A percentile compares a stretch with the other conserved stretches of the same genome.
These are phyloP conservation scores for Leptogaster cylindrica DNA, from an alignment of 2,888 invertebrate genomes.

Conservation along the genomic window DNA sequence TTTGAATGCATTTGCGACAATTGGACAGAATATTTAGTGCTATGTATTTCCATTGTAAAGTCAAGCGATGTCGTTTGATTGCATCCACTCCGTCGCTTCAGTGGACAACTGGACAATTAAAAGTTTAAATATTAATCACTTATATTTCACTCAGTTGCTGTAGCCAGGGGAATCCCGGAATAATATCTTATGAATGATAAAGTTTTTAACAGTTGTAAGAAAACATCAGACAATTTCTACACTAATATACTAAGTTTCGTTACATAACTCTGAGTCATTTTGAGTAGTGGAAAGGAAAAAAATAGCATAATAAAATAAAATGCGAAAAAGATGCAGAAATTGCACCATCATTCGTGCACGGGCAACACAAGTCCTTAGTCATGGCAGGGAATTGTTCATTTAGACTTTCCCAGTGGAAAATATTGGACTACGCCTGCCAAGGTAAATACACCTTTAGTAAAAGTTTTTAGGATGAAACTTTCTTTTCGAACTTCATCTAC, in stretches of 20 bases:
- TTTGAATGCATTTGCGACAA: too few relatives aligned
- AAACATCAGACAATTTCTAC: background rate
- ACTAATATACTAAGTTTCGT: background rate
- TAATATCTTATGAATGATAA: background rate
- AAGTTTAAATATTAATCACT: too few relatives aligned
- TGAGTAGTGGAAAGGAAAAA: background rate
- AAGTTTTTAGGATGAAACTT: slow-evolving; percentile 15
- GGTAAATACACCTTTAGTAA: slow-evolving; percentile 22
- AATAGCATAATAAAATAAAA: too few relatives aligned
- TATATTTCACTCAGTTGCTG: too few relatives aligned
- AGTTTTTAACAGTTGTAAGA: background rate
- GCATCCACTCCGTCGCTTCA: too few relatives aligned
- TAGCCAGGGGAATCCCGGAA: too few relatives aligned
- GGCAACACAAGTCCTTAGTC: slow-evolving; percentile 15
- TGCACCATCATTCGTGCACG: slow-evolving; percentile 17
- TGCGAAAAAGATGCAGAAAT: slow-evolving; percentile 31
- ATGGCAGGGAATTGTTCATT: slow-evolving; percentile 31
- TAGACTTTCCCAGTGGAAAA: slow-evolving; percentile 23
- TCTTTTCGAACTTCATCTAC: slow-evolving; percentile 28
- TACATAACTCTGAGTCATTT: background rate
- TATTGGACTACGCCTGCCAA: slow-evolving; percentile 27
- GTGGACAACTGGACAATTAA: too few relatives aligned
- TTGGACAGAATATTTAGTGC: too few relatives aligned
- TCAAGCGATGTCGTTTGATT: too few relatives aligned
- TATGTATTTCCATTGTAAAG: too few relatives aligned